phyloP scores from a whole-genome alignment of 2,113 vertebrate genomes.

The Seriola dumerili region DNA sequence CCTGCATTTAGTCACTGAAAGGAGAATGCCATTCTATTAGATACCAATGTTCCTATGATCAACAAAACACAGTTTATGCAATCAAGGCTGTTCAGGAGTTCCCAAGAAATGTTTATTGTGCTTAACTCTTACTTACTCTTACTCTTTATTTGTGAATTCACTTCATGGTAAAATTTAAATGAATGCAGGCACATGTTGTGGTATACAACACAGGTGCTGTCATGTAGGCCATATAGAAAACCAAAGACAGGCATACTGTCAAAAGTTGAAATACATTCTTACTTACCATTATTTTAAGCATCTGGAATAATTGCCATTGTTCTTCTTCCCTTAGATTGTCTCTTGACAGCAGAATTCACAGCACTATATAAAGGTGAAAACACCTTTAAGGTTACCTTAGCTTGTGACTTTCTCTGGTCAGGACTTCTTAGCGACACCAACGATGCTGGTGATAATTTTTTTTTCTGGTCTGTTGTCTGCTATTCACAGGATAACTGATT shows the following conservation, averaged over 20 bases:
- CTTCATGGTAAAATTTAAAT: background rate
- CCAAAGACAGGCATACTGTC: background rate
- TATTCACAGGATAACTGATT: constrained; percentile 91
- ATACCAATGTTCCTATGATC: too few relatives aligned
- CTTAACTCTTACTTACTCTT: background rate
- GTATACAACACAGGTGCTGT: background rate
- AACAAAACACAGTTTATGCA: background rate
- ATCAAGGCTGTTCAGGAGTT: background rate
- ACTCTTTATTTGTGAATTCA: background rate
- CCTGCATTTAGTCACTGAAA: too few relatives aligned
- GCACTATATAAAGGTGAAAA: constrained; percentile 24
- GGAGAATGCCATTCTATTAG: too few relatives aligned
- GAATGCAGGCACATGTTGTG: background rate
- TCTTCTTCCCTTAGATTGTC: background rate
- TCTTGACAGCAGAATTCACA: constrained; percentile 35
- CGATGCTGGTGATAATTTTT: constrained; percentile 44
- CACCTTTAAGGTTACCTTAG: constrained; percentile 18
- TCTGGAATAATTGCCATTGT: background rate
- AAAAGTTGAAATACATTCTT: background rate
- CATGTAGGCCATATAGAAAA: background rate
- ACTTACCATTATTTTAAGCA: background rate
- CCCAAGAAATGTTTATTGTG: background rate
- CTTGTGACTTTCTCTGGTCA: constrained; percentile 10
- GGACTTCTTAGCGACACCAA: constrained; percentile 1
- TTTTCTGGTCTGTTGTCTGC: constrained; percentile 29